Percentiles rank a stretch among this genome's conserved stretches.
These are phyloP conservation scores for Cuculus canorus DNA, from an alignment of 2,797 vertebrate species.

Conservation along the genomic window DNA sequence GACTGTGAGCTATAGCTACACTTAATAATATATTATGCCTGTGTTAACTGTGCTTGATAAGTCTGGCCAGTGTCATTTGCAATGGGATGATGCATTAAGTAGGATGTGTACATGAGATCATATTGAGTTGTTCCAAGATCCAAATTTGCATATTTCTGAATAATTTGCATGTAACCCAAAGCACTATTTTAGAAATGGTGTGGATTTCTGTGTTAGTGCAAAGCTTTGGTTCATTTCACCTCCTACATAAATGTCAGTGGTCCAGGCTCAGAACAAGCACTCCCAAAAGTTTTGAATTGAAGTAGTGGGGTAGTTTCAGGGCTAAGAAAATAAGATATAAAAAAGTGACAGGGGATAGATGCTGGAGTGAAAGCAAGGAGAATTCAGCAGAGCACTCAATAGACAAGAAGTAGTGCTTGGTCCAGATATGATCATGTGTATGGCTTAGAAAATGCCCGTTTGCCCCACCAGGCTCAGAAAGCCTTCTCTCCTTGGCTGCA, in stretches of 20 bases:
- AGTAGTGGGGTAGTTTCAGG: background rate
- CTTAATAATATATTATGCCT: background rate
- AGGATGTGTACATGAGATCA: background rate
- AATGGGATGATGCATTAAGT: background rate
- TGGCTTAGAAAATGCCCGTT: background rate
- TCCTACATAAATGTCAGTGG: constrained; percentile 7
- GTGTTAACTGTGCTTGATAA: background rate
- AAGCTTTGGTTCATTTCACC: constrained; percentile 26
- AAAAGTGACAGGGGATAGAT: background rate
- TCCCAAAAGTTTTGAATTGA: background rate
- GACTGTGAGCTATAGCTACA: background rate
- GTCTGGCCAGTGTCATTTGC: constrained; percentile 16
- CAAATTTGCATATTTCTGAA: constrained; percentile 21
- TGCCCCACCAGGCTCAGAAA: background rate
- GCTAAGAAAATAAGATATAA: background rate
- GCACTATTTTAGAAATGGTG: background rate
- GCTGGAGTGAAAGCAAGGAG: background rate
- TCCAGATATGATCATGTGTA: background rate
- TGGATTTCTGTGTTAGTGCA: constrained; percentile 7
- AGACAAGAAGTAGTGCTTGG: background rate
- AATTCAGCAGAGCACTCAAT: background rate
- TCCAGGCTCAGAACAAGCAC: background rate
- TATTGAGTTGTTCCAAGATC: background rate
- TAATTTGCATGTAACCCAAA: constrained; percentile 9
- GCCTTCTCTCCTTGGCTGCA: background rate